phyloP scores from a whole-genome alignment of 2,888 invertebrate species.

The Pterostichus niger region DNA sequence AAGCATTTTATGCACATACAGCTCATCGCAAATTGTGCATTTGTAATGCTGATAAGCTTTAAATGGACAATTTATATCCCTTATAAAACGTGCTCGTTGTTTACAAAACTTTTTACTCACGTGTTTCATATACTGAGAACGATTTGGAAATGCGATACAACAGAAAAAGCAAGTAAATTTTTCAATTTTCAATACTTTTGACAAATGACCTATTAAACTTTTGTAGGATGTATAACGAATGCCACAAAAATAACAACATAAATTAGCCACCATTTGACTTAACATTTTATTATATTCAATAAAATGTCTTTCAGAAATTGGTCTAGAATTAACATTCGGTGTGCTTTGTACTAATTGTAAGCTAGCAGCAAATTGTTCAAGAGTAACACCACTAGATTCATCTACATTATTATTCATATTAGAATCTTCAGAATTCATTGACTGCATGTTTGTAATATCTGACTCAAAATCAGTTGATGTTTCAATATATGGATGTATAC shows the following conservation, averaged over 20 bases:
- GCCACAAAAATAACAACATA: conserved; percentile 75
- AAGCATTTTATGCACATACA: conserved; percentile 75
- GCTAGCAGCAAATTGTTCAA: conserved; percentile 74
- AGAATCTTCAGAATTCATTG: not conserved
- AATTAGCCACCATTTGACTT: conserved; percentile 69
- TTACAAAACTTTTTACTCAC: conserved; percentile 71
- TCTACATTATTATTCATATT: not conserved
- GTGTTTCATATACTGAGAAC: conserved; percentile 74
- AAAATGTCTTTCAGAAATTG: conserved; percentile 70
- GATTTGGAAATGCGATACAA: conserved; percentile 79
- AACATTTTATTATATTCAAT: conserved; percentile 27
- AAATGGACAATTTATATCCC: conserved; percentile 72
- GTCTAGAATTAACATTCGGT: not conserved
- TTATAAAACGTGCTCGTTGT: conserved; percentile 72
- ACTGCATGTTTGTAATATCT: not conserved
- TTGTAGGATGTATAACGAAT: conserved; percentile 72
- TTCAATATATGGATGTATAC: not conserved
- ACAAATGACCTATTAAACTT: conserved; percentile 73
- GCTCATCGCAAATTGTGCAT: conserved; percentile 73
- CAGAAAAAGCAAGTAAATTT: conserved; percentile 83
- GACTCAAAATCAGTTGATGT: not conserved
- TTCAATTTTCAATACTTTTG: conserved; percentile 32
- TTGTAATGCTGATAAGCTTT: conserved; percentile 74
- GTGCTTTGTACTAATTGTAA: conserved; percentile 72
- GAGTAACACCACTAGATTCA: conserved; percentile 26